These are phyloP conservation scores for Leptoteleia sp. DNA, from an alignment of 1,140 invertebrate genomes.

Conservation along the genomic window DNA sequence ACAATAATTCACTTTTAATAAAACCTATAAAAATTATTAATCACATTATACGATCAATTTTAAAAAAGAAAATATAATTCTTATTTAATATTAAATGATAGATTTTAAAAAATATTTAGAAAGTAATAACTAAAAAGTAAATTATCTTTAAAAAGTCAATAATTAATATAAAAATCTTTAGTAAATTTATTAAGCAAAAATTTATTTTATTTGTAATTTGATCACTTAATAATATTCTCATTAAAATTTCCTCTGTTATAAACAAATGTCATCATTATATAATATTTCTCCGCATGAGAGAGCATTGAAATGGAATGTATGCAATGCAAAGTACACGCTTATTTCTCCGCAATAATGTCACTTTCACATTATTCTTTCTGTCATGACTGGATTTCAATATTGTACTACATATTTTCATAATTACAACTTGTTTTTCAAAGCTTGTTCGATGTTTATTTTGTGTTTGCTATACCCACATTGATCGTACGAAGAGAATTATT, in stretches of 20 bases:
- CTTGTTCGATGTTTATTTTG: constrained; percentile 11
- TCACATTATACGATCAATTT: too few relatives aligned
- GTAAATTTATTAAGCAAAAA: too few relatives aligned
- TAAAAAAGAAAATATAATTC: too few relatives aligned
- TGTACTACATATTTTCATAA: constrained; percentile 40
- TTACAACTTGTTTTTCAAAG: constrained; percentile 58
- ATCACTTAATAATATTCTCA: background rate
- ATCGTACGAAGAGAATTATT: constrained; percentile 3
- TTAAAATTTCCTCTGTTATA: constrained; percentile 10
- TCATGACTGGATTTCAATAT: constrained; percentile 20
- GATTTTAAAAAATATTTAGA: too few relatives aligned
- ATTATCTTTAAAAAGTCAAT: too few relatives aligned
- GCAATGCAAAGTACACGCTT: constrained; percentile 22
- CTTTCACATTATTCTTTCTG: constrained; percentile 15
- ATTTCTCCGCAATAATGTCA: constrained; percentile 9
- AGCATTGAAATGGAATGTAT: constrained; percentile 45
- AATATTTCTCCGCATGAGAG: constrained; percentile 28
- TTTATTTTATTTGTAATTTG: too few relatives aligned
- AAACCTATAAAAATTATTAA: too few relatives aligned
- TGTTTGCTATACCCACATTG: background rate
- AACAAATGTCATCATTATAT: constrained; percentile 14
- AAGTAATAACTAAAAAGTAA: too few relatives aligned
- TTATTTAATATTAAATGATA: too few relatives aligned
- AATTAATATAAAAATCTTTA: too few relatives aligned
- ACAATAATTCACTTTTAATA: too few relatives aligned